Evolutionary conservation across 2,888 invertebrate genomes (phyloP), one percentile per base, ranked within the genome.

Genomic region (Lobophora halterata): DNA sequence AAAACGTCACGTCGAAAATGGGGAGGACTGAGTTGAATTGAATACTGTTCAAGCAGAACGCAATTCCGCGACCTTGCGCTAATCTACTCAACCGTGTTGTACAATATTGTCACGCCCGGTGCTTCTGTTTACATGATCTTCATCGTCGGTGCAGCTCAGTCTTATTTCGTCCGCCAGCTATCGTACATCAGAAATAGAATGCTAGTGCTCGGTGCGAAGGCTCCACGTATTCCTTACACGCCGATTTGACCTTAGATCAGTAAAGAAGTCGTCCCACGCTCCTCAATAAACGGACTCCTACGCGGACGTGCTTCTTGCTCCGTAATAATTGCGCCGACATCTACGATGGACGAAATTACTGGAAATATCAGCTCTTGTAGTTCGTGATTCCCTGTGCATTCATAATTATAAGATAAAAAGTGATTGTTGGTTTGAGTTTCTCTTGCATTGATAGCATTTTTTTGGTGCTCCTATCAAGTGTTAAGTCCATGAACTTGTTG

Each of bases 181-280:
- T 65, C 55, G 58, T 60, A 49, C 56, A 53, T 58, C 54, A 58
- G 53, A 65, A 69, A 70, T 67, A 71, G 55, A 62, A 65, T 65
- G 57, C 44, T 48, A 61, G 58, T 64, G 42, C 20, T 36, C 12
- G 49, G 44, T 55, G 61, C 49, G 58, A 66, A 74, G 70, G 62
- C 56, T 74, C 55, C 38, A 41, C 50, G 43, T 51, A 59, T 60
- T 67, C 54, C 46, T 51, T 62, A 61, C 57, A 54, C 67, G 69
- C 53, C 60, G 58, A 67, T 56, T 60, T 81, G 83, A 80, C 82
- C 85, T 83, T 81, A 73, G 50, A 54, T 75, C 39, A 65, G 66
- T 68, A 62, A 70, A 75, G 70, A 68, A 72, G 67, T 71, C 83
- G 65, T 64, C 86, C 86, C 77, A 87, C 86, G 82, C 82, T 52